Percentiles rank a stretch among this genome's conserved stretches.
phyloP scores from a whole-genome alignment of 2,888 invertebrate species.

The Neoscelio sp. region DNA sequence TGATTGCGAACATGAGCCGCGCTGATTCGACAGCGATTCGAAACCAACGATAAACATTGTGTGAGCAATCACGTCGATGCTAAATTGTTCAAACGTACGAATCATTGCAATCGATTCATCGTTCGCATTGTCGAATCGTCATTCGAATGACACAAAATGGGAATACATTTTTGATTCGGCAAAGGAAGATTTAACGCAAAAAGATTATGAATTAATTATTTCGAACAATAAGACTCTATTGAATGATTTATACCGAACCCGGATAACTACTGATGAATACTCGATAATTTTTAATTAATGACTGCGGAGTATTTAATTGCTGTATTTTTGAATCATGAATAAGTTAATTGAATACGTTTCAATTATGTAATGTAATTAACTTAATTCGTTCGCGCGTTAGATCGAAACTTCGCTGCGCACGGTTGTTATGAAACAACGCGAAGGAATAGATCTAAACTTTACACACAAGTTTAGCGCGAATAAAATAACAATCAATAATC shows the following conservation, averaged over 20 bases:
- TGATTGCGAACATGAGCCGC: background rate
- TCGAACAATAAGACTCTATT: background rate
- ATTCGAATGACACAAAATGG: background rate
- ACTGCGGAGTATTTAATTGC: conserved; percentile 35
- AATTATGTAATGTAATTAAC: conserved; percentile 49
- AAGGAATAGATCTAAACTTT: conserved; percentile 21
- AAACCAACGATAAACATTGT: background rate
- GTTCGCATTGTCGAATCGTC: background rate
- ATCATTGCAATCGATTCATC: conserved; percentile 1
- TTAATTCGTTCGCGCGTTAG: conserved; percentile 50
- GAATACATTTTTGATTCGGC: background rate
- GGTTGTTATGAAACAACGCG: conserved; percentile 35
- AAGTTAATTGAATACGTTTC: conserved; percentile 49
- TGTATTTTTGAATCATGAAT: conserved; percentile 43
- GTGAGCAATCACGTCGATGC: background rate
- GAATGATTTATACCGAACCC: background rate
- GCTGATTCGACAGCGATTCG: background rate
- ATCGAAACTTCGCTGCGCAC: conserved; percentile 26
- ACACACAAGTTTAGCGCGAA: conserved; percentile 43
- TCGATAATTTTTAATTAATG: conserved; percentile 30
- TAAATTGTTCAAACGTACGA: conserved; percentile 3
- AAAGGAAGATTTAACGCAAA: background rate
- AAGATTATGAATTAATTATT: background rate
- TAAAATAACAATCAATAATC: conserved; percentile 66
- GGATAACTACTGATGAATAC: conserved; percentile 35